These are phyloP conservation scores for Drosophila sucinea DNA, from an alignment of 1,140 invertebrate genomes.

Conservation along the genomic window DNA sequence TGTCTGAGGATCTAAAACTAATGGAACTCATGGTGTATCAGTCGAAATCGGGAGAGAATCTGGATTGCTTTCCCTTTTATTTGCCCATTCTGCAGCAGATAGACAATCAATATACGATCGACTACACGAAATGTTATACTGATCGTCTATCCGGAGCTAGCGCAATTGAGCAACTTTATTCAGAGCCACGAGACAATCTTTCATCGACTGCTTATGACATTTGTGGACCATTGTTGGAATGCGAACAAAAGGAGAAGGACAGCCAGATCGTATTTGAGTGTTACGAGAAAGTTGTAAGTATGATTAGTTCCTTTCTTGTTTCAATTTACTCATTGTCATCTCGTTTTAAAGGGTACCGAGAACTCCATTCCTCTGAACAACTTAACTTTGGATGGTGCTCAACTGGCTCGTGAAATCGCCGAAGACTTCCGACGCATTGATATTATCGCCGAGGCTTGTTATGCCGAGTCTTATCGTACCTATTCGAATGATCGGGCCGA, in stretches of 20 bases:
- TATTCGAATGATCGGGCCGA: not conserved
- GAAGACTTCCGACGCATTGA: not conserved
- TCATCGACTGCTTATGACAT: not conserved
- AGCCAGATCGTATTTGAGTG: not conserved
- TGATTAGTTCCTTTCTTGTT: not conserved
- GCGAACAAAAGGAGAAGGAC: not conserved
- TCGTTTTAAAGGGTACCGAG: not conserved
- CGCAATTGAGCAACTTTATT: not conserved
- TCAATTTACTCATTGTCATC: not conserved
- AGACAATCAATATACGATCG: not conserved
- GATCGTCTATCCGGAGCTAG: not conserved
- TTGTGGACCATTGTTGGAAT: not conserved
- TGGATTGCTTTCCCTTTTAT: not conserved
- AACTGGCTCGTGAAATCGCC: slow-evolving; percentile 3
- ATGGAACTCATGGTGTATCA: not conserved
- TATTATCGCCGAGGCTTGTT: not conserved
- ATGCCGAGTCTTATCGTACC: not conserved
- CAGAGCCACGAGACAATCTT: not conserved
- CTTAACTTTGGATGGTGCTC: not conserved
- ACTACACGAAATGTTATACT: not conserved
- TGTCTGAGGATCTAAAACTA: not conserved
- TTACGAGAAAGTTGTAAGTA: slow-evolving; percentile 1
- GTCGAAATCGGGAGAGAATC: not conserved
- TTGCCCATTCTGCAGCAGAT: not conserved
- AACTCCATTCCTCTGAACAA: not conserved